Evolutionary conservation across 2,888 invertebrate species (phyloP).

Genomic region (Noctua fimbriata): DNA sequence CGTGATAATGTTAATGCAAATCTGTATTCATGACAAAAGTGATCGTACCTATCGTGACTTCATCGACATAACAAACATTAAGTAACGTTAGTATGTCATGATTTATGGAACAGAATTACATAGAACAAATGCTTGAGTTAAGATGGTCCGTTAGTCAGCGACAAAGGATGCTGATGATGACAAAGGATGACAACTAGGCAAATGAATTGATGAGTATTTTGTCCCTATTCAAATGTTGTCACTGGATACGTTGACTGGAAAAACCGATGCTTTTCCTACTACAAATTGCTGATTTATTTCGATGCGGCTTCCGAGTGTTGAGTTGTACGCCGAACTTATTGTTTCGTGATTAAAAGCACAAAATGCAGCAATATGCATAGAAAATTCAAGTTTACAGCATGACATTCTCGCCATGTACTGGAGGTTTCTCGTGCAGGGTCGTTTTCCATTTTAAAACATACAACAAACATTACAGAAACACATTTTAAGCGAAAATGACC

Average conservation of each 20-base stretch:
- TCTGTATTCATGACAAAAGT: slow-evolving; percentile 58
- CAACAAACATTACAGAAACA: not conserved
- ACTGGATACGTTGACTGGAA: not conserved
- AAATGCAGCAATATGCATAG: slow-evolving; percentile 2
- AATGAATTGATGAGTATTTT: not conserved
- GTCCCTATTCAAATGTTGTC: not conserved
- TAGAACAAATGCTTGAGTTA: slow-evolving; percentile 5
- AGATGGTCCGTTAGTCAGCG: slow-evolving; percentile 1
- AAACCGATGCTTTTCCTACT: not conserved
- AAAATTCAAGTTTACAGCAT: slow-evolving; percentile 7
- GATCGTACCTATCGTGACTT: slow-evolving; percentile 39
- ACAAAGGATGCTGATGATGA: not conserved
- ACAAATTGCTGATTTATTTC: not conserved
- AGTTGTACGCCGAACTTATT: not conserved
- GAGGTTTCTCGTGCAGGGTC: not conserved
- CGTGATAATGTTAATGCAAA: slow-evolving; percentile 66
- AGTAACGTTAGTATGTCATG: slow-evolving; percentile 10
- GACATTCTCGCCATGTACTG: not conserved
- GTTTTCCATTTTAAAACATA: not conserved
- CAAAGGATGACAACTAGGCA: not conserved
- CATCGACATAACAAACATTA: slow-evolving; percentile 7
- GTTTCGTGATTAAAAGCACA: slow-evolving; percentile 2
- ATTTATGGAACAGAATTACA: slow-evolving; percentile 14
- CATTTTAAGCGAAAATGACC: not conserved
- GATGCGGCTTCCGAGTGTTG: not conserved